Conservation (phyloP, 2,888 invertebrate species). For the Catocala nupta region DNA sequence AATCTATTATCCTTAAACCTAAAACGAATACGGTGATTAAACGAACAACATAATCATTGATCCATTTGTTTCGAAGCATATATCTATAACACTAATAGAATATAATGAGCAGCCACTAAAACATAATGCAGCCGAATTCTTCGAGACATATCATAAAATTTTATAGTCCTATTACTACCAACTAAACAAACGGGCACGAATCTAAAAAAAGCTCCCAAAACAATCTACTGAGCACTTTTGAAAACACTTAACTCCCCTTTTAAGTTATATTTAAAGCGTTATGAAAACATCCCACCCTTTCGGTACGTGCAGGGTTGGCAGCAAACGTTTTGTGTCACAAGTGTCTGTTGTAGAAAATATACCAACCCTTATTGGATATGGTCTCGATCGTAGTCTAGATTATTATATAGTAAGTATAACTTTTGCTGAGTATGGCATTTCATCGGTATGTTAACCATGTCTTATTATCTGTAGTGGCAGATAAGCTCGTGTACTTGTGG, state of each 20-base stretch:
- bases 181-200: conserved; percentile 30
- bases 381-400: no score
- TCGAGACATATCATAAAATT: conserved; percentile 50
- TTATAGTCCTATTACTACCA: conserved; percentile 46
- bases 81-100: conserved; percentile 6
- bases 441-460: no score
- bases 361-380: no score
- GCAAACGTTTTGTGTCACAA: not conserved
- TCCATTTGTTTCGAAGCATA: not conserved
- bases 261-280: conserved; percentile 71
- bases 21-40: no score
- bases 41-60: no score
- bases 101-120: conserved; percentile 7
- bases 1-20: no score
- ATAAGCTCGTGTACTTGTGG: no score
- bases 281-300: conserved; percentile 73
- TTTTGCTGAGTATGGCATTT: no score
- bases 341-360: not conserved
- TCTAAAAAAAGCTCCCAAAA: conserved; percentile 54
- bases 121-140: conserved; percentile 16
- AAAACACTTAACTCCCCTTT: conserved; percentile 71
- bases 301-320: conserved; percentile 30
- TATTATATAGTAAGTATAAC: no score
- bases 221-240: conserved; percentile 52
- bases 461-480: no score